A percentile compares a stretch with the other conserved stretches of the same genome.
Conservation (phyloP, 2,113 vertebrate genomes). For the Rhadina sibilatrix region DNA sequence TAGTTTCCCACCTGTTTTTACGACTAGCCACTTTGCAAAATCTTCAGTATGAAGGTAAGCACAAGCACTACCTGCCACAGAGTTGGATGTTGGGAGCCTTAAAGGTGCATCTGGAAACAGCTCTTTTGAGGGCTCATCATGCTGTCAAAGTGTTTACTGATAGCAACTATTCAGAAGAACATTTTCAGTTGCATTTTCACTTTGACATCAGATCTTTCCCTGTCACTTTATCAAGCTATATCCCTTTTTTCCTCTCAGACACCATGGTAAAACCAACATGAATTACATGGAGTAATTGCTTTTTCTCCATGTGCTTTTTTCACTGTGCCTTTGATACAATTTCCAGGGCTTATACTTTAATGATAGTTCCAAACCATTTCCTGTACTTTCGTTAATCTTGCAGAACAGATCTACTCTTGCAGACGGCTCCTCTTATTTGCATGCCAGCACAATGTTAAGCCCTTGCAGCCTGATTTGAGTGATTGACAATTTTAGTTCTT, state of each 20-base stretch:
- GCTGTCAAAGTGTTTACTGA: background rate
- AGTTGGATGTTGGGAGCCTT: background rate
- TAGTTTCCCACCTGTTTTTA: background rate
- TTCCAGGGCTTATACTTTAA: constrained; percentile 17
- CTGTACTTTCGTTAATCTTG: background rate
- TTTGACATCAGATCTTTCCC: background rate
- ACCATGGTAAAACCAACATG: background rate
- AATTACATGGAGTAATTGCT: background rate
- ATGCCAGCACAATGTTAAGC: constrained; percentile 36
- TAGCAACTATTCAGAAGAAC: background rate
- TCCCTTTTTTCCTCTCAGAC: background rate
- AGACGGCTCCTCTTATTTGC: constrained; percentile 28
- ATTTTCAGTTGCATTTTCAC: background rate
- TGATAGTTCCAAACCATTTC: background rate
- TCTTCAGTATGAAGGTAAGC: background rate
- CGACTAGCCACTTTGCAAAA: background rate
- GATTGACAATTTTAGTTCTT: constrained; percentile 52
- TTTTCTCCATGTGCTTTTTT: background rate
- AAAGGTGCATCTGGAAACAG: background rate
- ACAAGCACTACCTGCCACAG: background rate
- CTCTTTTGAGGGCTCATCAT: background rate
- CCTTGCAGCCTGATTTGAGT: constrained; percentile 27
- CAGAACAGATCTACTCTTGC: constrained; percentile 8
- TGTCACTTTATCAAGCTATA: background rate
- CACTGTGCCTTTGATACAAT: background rate